Evolutionary conservation across 1,140 invertebrate species (phyloP), one percentile per base, ranked within the genome.

Genomic region (Anastrepha ludens): DNA sequence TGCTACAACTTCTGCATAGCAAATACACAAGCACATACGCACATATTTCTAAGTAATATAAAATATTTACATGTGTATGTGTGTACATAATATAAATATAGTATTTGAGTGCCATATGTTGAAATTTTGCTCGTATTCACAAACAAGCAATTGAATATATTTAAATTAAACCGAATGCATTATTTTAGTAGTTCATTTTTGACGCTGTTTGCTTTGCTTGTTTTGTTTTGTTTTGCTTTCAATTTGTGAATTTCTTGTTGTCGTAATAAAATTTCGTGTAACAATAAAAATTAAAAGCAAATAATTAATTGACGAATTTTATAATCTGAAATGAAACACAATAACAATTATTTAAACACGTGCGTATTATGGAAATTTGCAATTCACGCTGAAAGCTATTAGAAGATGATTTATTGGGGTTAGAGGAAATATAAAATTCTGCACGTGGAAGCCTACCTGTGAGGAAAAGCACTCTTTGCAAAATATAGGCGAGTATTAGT

Each of bases 291-390:
- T 74, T 3, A 74, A 74, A 74, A 17, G 41, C 67, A 74, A 74
- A 74, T 74, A 74, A 74, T 74, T 74, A 74, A 74, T 17, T 74
- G 67, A 47, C 13, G 17, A 17, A 47, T 74, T 74, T 74, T 74
- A n/a, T 7, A 44, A 44, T 11, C 6, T 55, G 2, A 74, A 74
- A n/a, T 47, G 13, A 17, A 44, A 47, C 6, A 44, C 11, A 47
- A 47, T 44, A 70, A 15, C 67, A 70, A 70, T 70, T 70, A 70
- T 44, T 70, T 44, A 6, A 39, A 70, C 1, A 74, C 15, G 41
- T 47, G 60, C 15, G 13, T 67, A 47, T 13, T 11, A 55, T 55
- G 50, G 50, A 55, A 55, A 55, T 55, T 55, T 55, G 50, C 50
- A 55, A 55, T 55, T 29, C 29, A 29, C 29, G 29, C 29, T 29